Conservation (phyloP, 2,888 invertebrate genomes). For the Mimumesa dahlbomi region DNA sequence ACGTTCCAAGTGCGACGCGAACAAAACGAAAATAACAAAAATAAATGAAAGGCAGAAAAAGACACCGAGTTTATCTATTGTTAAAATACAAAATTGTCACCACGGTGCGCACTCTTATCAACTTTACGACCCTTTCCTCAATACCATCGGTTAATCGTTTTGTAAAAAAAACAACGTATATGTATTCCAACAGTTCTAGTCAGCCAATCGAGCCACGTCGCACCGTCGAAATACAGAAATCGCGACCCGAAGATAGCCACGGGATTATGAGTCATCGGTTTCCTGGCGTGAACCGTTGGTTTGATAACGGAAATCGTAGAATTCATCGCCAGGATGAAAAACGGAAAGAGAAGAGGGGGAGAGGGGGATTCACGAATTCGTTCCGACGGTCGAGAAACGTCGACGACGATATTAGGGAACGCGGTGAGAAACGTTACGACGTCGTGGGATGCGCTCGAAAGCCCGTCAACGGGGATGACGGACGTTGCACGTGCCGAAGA, state of each 20-base stretch:
- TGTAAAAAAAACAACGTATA: too few species aligned
- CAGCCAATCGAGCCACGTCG: not conserved
- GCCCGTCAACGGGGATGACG: slow-evolving; percentile 35
- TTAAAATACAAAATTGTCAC: too few species aligned
- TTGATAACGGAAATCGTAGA: slow-evolving; percentile 15
- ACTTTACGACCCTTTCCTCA: not conserved
- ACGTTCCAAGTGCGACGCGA: too few species aligned
- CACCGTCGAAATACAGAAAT: not conserved
- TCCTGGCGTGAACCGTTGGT: slow-evolving; percentile 8
- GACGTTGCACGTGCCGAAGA: slow-evolving; percentile 51
- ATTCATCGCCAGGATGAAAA: slow-evolving; percentile 4
- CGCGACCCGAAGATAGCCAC: not conserved
- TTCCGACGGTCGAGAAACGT: not conserved
- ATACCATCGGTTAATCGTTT: too few species aligned
- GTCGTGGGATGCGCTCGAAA: not conserved
- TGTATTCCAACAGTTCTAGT: slow-evolving; percentile 4
- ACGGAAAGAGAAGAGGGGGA: too few species aligned
- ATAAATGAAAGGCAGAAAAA: too few species aligned
- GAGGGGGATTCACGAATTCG: slow-evolving; percentile 32
- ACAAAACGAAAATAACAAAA: too few species aligned
- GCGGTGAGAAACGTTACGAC: not conserved
- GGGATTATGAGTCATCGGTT: slow-evolving; percentile 23
- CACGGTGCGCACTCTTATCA: not conserved
- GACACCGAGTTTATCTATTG: too few species aligned
- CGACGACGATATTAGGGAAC: not conserved